Base-by-base conservation (phyloP, 2,888 invertebrate species). In the Rotaria macrura region DNA sequence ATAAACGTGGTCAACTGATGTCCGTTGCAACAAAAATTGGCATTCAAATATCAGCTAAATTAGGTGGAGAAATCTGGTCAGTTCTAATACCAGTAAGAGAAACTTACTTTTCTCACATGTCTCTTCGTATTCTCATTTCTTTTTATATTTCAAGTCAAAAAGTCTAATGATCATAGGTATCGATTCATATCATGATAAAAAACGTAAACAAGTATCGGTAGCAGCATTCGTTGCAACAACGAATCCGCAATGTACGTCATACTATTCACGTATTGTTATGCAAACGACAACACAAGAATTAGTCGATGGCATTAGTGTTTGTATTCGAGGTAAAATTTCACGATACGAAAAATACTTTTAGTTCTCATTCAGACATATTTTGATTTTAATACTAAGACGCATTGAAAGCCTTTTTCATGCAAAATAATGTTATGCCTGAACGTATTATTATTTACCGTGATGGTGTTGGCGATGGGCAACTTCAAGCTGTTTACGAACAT, bases 361-460 rank as follows among this genome's bases (percentile, higher is more conserved):
- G 14, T 49, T 49, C 1, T 1, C 4, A 49, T 49, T 1, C 14
- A 17, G 9, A 43, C 10, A 20, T 55, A 38, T 23, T 25, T 34
- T 87, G 49, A 47, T 83, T 65, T 12, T 17, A 34, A 40, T 84
- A 20, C 47, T 40, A 43, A 85, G 85, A 84, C 47, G 86, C 86
- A 29, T 84, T 84, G 47, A 74, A 86, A n/a, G 84, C 84, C 25
- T 86, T 57, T 57, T 84, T 84, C 47, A 74, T 79, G 57, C 29
- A 29, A 40, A 86, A 86, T 83, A 72, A 72, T 40, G 25, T 54
- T n/a, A 84, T 57, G 43, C 86, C 86, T 9, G 84, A 85, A 34
- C 72, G 49, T 88, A 94, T 97, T 43, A 93, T 97, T 25, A 93
- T 98, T 49, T 97, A 94, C 91, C 93, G 97, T 87, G 97, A 98